A percentile compares a stretch with the other conserved stretches of the same genome.
phyloP scores from a whole-genome alignment of 2,113 vertebrate species.

The Tupaia chinensis region DNA sequence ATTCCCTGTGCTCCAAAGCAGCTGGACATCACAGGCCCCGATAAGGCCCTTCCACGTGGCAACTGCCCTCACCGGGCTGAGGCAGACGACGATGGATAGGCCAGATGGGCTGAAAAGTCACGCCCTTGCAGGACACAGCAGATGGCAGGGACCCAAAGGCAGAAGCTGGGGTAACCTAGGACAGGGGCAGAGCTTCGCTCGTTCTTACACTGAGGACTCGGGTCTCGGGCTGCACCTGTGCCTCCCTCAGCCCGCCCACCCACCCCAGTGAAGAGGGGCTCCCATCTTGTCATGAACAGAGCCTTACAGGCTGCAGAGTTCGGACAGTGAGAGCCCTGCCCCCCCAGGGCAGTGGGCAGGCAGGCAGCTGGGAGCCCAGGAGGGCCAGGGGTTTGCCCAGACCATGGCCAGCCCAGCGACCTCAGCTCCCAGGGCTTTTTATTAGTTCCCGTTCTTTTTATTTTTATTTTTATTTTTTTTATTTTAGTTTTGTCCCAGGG shows the following conservation, averaged over 20 bases:
- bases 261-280: accelerated
- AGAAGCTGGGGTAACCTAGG: not conserved
- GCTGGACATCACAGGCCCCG: too few species aligned
- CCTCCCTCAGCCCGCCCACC: not conserved
- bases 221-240: not conserved
- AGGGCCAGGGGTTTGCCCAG: too few species aligned
- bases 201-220: accelerated
- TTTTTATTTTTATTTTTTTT: too few species aligned
- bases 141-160: not conserved
- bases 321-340: accelerated
- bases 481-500: too few species aligned
- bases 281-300: accelerated
- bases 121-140: not conserved
- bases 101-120: accelerated
- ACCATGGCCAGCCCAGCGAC: too few species aligned
- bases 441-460: too few species aligned
- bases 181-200: too few species aligned
- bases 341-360: accelerated
- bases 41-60: not conserved
- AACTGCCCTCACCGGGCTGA: accelerated
- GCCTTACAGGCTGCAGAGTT: not conserved
- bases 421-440: too few species aligned
- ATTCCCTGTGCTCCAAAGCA: too few species aligned
- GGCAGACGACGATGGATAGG: accelerated
- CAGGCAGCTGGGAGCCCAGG: not conserved